A percentile compares a stretch with the other conserved stretches of the same genome.
phyloP scores from a whole-genome alignment of 1,140 invertebrate species.

The Fopius arisanus region DNA sequence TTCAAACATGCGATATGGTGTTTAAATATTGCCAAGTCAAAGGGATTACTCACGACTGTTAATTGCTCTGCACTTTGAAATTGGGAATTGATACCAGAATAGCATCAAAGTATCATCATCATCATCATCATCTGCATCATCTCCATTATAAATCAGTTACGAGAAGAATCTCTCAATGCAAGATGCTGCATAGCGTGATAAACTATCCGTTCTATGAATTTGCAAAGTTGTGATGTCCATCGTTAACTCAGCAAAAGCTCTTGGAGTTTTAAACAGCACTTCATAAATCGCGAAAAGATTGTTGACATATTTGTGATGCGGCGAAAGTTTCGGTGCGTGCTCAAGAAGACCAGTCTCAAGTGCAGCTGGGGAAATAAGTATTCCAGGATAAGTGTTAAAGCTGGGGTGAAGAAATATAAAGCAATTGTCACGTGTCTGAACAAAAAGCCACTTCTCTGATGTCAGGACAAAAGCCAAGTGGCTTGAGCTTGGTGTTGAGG shows the following conservation, averaged over 20 bases:
- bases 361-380: neutral
- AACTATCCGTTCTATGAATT: too few relatives aligned
- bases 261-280: neutral
- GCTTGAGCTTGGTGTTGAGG: too few relatives aligned
- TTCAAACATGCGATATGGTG: neutral
- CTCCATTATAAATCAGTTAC: too few relatives aligned
- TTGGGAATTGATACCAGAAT: too few relatives aligned
- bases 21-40: neutral
- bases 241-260: neutral
- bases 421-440: neutral
- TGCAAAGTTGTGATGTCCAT: neutral
- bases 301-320: neutral
- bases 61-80: too few relatives aligned
- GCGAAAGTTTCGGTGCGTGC: constrained; percentile 1
- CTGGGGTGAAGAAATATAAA: neutral
- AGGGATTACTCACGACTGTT: neutral
- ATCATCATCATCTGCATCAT: too few relatives aligned
- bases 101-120: too few relatives aligned
- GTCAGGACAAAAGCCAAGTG: neutral
- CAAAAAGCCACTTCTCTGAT: neutral
- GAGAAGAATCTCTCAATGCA: too few relatives aligned
- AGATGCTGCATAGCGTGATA: too few relatives aligned
- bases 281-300: neutral
- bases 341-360: neutral
- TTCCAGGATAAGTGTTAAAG: neutral